Percentiles rank a stretch among this genome's conserved stretches.
phyloP scores from a whole-genome alignment of 2,797 vertebrate species.

The Urosaurus nigricauda region DNA sequence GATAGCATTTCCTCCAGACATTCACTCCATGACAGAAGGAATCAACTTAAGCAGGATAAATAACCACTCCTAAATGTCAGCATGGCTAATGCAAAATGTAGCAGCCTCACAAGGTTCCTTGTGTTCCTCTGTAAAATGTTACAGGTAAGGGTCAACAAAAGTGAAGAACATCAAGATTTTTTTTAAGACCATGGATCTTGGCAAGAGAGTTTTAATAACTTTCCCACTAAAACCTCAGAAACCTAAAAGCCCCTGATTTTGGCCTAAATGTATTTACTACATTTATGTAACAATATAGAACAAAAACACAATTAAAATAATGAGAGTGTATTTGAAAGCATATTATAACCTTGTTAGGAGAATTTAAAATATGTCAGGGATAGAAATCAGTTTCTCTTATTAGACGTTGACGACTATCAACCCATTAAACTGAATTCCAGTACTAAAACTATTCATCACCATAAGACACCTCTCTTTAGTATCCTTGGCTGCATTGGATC shows the following conservation, averaged over 20 bases:
- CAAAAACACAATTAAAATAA: conserved; percentile 1
- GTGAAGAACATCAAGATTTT: not conserved
- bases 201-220: not conserved
- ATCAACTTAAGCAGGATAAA: conserved; percentile 45
- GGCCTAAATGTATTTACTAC: too few species aligned
- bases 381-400: not conserved
- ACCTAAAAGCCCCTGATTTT: not conserved
- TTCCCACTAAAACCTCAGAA: not conserved
- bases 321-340: not conserved
- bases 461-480: not conserved
- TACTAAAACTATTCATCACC: not conserved
- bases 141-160: not conserved
- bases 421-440: not conserved
- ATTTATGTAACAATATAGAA: not conserved
- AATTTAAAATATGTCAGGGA: not conserved
- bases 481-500: not conserved
- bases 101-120: not conserved
- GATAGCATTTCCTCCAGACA: conserved; percentile 28
- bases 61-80: conserved; percentile 39
- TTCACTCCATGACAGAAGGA: conserved; percentile 30
- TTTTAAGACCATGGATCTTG: not conserved
- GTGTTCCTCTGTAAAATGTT: not conserved
- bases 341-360: not conserved
- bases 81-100: conserved; percentile 17
- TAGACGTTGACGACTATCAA: not conserved